These are phyloP conservation scores for Argopecten irradians DNA, from an alignment of 1,140 invertebrate genomes.

Conservation along the genomic window DNA sequence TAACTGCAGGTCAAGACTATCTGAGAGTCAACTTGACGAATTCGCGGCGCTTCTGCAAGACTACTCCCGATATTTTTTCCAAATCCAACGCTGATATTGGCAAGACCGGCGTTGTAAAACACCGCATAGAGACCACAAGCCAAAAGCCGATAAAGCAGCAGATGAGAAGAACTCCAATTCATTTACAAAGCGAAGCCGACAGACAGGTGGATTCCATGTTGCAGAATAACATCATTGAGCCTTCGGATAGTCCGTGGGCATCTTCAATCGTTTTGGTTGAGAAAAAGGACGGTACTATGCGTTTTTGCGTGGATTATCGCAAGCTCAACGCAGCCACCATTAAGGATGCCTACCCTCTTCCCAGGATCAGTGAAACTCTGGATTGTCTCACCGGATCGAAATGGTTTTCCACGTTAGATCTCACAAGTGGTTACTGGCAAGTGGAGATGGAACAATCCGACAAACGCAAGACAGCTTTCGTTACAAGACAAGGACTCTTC, in stretches of 20 bases:
- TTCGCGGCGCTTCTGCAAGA: not conserved
- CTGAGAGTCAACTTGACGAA: not conserved
- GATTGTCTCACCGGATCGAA: too few relatives aligned
- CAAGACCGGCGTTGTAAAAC: not conserved
- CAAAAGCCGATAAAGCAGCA: not conserved
- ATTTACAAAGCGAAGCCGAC: not conserved
- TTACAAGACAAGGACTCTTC: slow-evolving; percentile 30
- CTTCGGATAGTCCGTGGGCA: slow-evolving; percentile 25
- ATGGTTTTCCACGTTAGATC: too few relatives aligned
- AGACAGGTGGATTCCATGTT: slow-evolving; percentile 2
- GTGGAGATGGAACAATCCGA: too few relatives aligned
- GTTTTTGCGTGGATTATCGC: too few relatives aligned
- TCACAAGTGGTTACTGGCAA: too few relatives aligned
- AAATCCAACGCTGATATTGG: slow-evolving; percentile 32
- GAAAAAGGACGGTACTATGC: slow-evolving; percentile 28
- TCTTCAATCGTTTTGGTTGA: not conserved
- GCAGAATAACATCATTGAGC: slow-evolving; percentile 17
- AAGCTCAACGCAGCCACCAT: too few relatives aligned
- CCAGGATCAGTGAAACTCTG: too few relatives aligned
- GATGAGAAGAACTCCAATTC: not conserved
- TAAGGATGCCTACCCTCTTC: too few relatives aligned
- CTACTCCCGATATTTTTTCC: slow-evolving; percentile 31
- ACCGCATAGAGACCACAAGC: slow-evolving; percentile 26
- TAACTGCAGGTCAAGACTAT: not conserved
- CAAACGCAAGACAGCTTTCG: slow-evolving; percentile 64